phyloP scores from a whole-genome alignment of 2,797 vertebrate species.

The Potorous gilbertii region DNA sequence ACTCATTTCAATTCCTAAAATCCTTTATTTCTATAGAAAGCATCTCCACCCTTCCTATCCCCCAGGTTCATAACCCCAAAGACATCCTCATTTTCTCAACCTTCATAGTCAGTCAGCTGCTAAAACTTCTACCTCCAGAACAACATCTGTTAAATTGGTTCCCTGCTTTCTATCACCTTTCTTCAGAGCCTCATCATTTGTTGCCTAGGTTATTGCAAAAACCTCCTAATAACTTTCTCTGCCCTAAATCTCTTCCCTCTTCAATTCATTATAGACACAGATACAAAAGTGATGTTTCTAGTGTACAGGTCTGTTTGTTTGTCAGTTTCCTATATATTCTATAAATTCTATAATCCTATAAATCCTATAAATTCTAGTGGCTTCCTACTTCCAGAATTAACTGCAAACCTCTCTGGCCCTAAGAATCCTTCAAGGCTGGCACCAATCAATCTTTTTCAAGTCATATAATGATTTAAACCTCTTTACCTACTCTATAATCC shows the following conservation, averaged over 20 bases:
- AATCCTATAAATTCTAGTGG: not conserved
- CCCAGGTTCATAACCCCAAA: not conserved
- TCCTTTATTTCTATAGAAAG: not conserved
- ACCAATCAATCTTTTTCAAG: not conserved
- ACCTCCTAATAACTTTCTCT: not conserved
- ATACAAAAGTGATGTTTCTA: not conserved
- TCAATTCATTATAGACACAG: not conserved
- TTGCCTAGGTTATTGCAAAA: not conserved
- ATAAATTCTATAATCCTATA: too few species aligned
- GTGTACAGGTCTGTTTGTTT: not conserved
- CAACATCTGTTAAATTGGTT: not conserved
- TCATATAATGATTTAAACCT: too few species aligned
- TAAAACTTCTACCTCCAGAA: not conserved
- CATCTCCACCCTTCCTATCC: not conserved
- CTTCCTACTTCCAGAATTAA: not conserved
- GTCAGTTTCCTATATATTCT: not conserved
- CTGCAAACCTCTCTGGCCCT: not conserved
- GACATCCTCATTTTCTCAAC: not conserved
- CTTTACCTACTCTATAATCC: not conserved
- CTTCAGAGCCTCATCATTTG: not conserved
- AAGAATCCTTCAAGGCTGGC: not conserved
- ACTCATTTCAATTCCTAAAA: not conserved
- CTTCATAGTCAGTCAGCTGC: not conserved
- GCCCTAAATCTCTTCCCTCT: not conserved
- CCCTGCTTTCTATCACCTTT: not conserved